Base-by-base conservation (phyloP, 2,888 invertebrate species). In the Osedax fenrisi region DNA sequence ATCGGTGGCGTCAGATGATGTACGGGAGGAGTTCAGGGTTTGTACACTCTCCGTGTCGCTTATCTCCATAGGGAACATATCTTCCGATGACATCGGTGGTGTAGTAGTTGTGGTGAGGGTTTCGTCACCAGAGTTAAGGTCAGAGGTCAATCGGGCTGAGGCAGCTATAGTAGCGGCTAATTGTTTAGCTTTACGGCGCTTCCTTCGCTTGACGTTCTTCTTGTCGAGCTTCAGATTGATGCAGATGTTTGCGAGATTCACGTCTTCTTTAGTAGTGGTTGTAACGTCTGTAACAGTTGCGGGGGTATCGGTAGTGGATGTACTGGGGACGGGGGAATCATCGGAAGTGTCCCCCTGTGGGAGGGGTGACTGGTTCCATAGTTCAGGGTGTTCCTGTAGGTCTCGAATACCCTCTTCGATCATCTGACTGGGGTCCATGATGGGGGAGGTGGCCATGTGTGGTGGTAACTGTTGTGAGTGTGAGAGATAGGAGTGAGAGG, bases 391-490 rank as follows among this genome's bases (percentile, higher is more conserved):
- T 41, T 5, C 41, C 10, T 41, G 10, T 41, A 41, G 41, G 5
- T 41, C 41, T 17, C 26, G 68, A 13, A 68, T 10, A 2, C 27
- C 27, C 68, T 68, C 68, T 26, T 80, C 79, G 0, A 77, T 76
- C 74, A 77, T 61, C 17, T 62, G 75, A 71, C 61, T 66, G 2
- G 79, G 75, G 2, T 81, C 79, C 2, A 93, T 94, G 79, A 97
- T 90, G 17, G 97, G 96, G 2, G 95, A 95, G 24, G 96, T 96
- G 75, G 96, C 95, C 80, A 97, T 87, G 85, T 95, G 91, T 56
- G 91, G 91, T 1, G 94, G 92, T 80, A 85, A 79, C 80, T 83
- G 78, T 78, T 80, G 64, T 64, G 24, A 64, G 64, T 24, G 64
- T n/a, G n/a, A n/a, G n/a, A n/a, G n/a, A n/a, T n/a, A n/a, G n/a